Conservation (phyloP, 1,140 invertebrate species). For the Coboldia fuscipes region DNA sequence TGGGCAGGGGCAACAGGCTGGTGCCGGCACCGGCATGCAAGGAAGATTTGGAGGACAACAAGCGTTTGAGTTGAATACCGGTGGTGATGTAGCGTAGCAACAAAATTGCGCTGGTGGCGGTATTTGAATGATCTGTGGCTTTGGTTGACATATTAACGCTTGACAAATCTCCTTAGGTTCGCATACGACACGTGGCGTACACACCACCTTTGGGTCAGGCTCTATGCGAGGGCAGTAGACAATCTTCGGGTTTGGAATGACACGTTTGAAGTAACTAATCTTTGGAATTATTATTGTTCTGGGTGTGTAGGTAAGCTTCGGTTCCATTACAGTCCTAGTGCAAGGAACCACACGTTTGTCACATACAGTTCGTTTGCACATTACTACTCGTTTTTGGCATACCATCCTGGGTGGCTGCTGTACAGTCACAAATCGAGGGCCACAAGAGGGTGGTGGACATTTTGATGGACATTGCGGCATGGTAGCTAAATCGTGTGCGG, state of each 20-base stretch:
- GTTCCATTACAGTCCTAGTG: too few relatives aligned
- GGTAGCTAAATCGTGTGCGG: constrained; percentile 12
- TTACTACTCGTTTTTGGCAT: constrained; percentile 17
- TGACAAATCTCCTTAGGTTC: constrained; percentile 16
- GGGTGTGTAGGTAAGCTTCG: too few relatives aligned
- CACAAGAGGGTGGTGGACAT: constrained; percentile 11
- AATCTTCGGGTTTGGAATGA: too few relatives aligned
- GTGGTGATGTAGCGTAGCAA: too few relatives aligned
- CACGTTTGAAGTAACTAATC: too few relatives aligned
- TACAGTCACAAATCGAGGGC: constrained; percentile 17
- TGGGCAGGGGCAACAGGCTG: constrained; percentile 12
- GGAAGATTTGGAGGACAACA: constrained; percentile 15
- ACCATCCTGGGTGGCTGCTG: constrained; percentile 17
- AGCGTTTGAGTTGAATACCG: too few relatives aligned
- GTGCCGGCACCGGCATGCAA: too few relatives aligned
- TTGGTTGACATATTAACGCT: constrained; percentile 16
- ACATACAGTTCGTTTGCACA: constrained; percentile 14
- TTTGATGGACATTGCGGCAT: constrained; percentile 16
- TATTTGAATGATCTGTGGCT: constrained; percentile 16
- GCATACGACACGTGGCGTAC: constrained; percentile 15
- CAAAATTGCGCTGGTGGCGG: constrained; percentile 17
- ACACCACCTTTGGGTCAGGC: too few relatives aligned
- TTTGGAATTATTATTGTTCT: too few relatives aligned
- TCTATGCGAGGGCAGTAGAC: too few relatives aligned
- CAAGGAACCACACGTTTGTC: constrained; percentile 18